Percentiles rank a stretch among this genome's conserved stretches.
Conservation (phyloP, 2,113 vertebrate species). For the Poeciliopsis retropinna region DNA sequence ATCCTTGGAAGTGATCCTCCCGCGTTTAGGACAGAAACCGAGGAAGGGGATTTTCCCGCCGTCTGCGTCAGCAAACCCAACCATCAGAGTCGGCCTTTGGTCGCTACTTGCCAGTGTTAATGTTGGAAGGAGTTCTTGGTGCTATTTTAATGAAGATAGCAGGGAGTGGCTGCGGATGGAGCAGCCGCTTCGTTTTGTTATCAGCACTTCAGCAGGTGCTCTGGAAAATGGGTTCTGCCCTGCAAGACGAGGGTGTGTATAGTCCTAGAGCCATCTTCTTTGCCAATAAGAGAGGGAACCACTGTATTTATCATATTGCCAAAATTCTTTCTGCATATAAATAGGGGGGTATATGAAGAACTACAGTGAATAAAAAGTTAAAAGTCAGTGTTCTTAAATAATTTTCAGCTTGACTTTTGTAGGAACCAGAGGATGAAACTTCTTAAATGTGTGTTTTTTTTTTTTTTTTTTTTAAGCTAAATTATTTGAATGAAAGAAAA, state of each 20-base stretch:
- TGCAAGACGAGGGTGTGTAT: conserved; percentile 19
- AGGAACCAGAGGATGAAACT: conserved; percentile 43
- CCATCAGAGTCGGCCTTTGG: conserved; percentile 13
- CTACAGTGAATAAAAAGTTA: conserved; percentile 49
- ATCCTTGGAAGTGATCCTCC: conserved; percentile 36
- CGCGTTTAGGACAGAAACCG: conserved; percentile 17
- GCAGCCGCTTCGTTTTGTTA: conserved; percentile 47
- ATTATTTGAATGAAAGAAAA: conserved; percentile 12
- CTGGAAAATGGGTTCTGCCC: conserved; percentile 37
- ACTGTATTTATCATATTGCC: conserved; percentile 72
- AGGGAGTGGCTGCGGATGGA: conserved; percentile 47
- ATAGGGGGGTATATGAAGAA: conserved; percentile 34
- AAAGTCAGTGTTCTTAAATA: conserved; percentile 18
- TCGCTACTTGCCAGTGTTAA: conserved; percentile 21
- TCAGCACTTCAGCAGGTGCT: conserved; percentile 70
- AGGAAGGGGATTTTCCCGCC: conserved; percentile 27
- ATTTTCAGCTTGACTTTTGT: conserved; percentile 60
- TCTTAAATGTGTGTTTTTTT: conserved; percentile 12
- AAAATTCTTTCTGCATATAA: conserved; percentile 60
- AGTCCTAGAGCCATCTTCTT: conserved; percentile 40
- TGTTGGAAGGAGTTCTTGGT: conserved; percentile 62
- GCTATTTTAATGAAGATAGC: conserved; percentile 61
- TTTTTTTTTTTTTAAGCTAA: conserved; percentile 13
- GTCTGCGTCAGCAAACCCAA: conserved; percentile 27
- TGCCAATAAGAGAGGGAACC: conserved; percentile 42